Conservation (phyloP, 2,797 vertebrate genomes). For the Hephaestus fuliginosus region DNA sequence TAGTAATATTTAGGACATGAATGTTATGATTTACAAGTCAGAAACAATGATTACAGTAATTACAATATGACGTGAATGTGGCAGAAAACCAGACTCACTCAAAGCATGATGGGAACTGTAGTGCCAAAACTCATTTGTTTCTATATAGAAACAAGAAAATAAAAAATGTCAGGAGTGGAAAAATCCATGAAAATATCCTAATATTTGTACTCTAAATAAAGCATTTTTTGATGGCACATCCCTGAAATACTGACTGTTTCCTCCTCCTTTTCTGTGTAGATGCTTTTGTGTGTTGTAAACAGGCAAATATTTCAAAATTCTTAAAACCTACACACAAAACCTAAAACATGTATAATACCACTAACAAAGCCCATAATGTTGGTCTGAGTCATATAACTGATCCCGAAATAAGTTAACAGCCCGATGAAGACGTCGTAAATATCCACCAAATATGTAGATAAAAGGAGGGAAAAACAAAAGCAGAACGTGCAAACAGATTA, state of each 20-base stretch:
- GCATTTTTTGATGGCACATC: not conserved
- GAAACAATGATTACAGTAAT: constrained; percentile 1
- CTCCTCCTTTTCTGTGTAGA: not conserved
- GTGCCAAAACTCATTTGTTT: not conserved
- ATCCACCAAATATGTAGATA: not conserved
- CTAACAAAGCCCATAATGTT: not conserved
- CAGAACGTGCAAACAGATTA: not conserved
- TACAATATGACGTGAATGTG: not conserved
- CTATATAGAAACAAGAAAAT: not conserved
- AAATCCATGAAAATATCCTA: not conserved
- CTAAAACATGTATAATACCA: not conserved
- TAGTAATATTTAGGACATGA: not conserved
- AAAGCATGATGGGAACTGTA: not conserved
- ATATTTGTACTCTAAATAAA: not conserved
- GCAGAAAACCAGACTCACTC: not conserved
- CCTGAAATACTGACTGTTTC: not conserved
- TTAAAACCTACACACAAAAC: not conserved
- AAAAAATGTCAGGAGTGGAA: not conserved
- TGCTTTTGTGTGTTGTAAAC: not conserved
- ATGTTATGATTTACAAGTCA: constrained; percentile 4
- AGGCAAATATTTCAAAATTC: not conserved
- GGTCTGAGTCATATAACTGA: not conserved
- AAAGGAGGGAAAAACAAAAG: not conserved
- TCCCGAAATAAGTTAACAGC: not conserved
- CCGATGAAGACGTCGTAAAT: not conserved